These are phyloP conservation scores for Rhinopomastus cyanomelas DNA, from an alignment of 2,113 vertebrate species.

Conservation along the genomic window DNA sequence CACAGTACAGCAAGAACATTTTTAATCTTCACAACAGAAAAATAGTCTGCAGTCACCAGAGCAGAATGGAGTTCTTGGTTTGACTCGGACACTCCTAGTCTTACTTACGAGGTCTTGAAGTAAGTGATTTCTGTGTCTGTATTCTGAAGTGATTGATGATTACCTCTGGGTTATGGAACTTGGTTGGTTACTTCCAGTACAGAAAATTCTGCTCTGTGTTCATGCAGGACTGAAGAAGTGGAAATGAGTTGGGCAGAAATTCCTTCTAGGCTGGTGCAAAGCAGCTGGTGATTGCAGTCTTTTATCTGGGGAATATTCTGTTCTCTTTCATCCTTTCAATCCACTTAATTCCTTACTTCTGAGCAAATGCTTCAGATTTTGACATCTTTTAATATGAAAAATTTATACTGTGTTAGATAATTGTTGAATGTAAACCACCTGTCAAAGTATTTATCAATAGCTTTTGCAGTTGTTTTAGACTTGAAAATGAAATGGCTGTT, in stretches of 20 bases:
- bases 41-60: neutral
- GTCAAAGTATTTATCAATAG: neutral
- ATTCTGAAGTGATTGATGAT: neutral
- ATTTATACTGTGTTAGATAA: neutral
- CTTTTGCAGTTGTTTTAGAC: neutral
- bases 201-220: neutral
- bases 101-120: neutral
- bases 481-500: neutral
- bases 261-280: neutral
- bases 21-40: neutral
- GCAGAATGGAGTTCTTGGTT: neutral
- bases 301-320: neutral
- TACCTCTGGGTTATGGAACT: neutral
- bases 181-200: neutral
- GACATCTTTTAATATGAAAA: neutral
- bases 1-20: neutral
- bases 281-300: neutral
- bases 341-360: neutral
- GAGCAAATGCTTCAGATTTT: neutral
- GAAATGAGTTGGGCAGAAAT: neutral
- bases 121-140: neutral
- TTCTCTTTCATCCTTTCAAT: neutral
- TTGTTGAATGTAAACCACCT: neutral
- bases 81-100: neutral
- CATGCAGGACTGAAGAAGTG: neutral